Conservation (phyloP, 2,113 vertebrate species). For the Anser brachyrhynchus region DNA sequence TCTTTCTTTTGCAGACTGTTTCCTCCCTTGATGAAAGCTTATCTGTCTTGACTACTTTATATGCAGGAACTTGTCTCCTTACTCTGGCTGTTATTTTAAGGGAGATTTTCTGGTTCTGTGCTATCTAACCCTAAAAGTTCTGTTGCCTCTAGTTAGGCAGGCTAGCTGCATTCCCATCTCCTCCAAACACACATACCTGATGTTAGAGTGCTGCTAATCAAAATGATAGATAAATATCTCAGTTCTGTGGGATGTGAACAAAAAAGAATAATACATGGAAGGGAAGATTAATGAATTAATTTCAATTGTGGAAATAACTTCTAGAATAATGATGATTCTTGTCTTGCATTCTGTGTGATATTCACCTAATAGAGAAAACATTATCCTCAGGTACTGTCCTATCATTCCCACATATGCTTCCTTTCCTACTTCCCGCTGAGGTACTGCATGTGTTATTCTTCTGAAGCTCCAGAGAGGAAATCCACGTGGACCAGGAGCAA, state of each 20-base stretch:
- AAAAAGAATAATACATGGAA: not conserved
- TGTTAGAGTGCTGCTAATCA: not conserved
- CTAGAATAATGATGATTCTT: not conserved
- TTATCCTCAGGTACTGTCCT: not conserved
- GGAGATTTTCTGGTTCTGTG: not conserved
- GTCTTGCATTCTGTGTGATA: not conserved
- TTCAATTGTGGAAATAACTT: not conserved
- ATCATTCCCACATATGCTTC: not conserved
- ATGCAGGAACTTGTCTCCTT: not conserved
- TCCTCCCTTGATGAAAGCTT: not conserved
- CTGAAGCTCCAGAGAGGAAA: not conserved
- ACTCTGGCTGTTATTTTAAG: not conserved
- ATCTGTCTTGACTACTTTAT: not conserved
- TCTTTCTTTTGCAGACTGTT: not conserved
- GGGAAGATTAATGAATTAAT: not conserved
- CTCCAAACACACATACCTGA: not conserved
- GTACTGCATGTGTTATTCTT: not conserved
- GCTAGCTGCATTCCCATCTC: not conserved
- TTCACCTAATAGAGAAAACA: not conserved
- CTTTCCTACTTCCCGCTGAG: not conserved
- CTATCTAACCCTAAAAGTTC: not conserved
- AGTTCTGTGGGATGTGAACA: not conserved
- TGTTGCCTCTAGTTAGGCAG: not conserved
- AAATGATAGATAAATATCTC: not conserved
- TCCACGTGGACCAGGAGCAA: not conserved